Evolutionary conservation across 1,140 invertebrate genomes (phyloP), one percentile per base, ranked within the genome.

Genomic region (Glomeris maerens): DNA sequence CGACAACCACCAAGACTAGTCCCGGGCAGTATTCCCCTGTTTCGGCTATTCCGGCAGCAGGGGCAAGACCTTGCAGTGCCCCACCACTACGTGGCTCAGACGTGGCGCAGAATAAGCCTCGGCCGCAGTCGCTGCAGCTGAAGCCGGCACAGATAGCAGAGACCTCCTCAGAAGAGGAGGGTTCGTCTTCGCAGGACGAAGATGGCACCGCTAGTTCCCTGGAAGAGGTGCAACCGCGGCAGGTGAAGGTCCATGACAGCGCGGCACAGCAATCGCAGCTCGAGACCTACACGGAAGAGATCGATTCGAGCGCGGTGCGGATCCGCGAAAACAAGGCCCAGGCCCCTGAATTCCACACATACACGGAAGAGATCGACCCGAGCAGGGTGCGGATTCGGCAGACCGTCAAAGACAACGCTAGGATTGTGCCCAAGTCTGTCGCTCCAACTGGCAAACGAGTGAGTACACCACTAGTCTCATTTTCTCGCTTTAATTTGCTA

Each of bases 171-270:
- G 31, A 36, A 13, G 31, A 36, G 10, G 25, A 48, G 28, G 29
- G 27, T 25, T 21, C 17, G 31, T 22, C 31, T 2, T 4, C 5
- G 5, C 13, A 22, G 17, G 46, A 48, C 5, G 5, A 4, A 3
- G 21, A 3, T 3, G 39, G 28, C 4, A 49, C 36, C 27, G 39
- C 47, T 3, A 49, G 47, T 27, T 36, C 47, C 14, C 20, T 41
- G 1, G 59, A 61, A 54, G 59, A 61, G 47, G 56, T 61, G 2
- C 58, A 61, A 27, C 53, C 54, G 1, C 53, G 49, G 14, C 55
- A 51, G 2, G 58, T 61, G 13, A 51, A 57, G 36, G 59, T 61
- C 23, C 52, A 59, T 2, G 59, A 59, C 41, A 55, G 53, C 28
- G 55, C 52, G 36, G 45, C 54, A 1, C 27, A 54, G 14, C 52